Evolutionary conservation across 2,113 vertebrate species (phyloP).

Genomic region (Pelobates fuscus): DNA sequence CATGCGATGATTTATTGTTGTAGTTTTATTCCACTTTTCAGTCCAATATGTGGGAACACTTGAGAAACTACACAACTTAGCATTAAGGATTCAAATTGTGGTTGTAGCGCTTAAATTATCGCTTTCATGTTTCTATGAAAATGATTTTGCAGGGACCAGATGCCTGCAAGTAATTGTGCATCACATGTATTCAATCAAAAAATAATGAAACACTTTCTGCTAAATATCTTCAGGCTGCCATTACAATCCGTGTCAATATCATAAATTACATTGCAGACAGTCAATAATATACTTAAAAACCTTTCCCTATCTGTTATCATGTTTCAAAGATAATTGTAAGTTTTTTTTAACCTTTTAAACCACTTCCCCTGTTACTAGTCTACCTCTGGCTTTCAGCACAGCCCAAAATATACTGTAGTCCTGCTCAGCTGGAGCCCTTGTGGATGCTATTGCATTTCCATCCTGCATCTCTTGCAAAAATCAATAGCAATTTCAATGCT

Average conservation of each 20-base stretch:
- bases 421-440: conserved; percentile 14
- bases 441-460: conserved; percentile 31
- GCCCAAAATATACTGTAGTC: not conserved
- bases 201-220: not conserved
- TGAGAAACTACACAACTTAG: no score
- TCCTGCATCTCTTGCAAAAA: conserved; percentile 27
- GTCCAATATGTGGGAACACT: no score
- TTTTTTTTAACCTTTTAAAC: conserved; percentile 11
- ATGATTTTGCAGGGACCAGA: not conserved
- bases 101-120: not conserved
- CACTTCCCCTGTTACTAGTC: conserved; percentile 4
- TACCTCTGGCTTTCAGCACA: not conserved
- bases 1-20: no score
- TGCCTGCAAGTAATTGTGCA: not conserved
- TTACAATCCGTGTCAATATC: conserved; percentile 23
- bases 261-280: conserved; percentile 23
- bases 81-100: not conserved
- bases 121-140: not conserved
- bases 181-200: conserved; percentile 1
- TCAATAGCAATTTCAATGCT: conserved; percentile 36
- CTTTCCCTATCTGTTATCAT: not conserved
- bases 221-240: conserved; percentile 12
- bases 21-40: no score
- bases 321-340: not conserved
- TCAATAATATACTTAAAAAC: not conserved